Conservation (phyloP, 2,888 invertebrate genomes). For the Gisinianus flammeolus region DNA sequence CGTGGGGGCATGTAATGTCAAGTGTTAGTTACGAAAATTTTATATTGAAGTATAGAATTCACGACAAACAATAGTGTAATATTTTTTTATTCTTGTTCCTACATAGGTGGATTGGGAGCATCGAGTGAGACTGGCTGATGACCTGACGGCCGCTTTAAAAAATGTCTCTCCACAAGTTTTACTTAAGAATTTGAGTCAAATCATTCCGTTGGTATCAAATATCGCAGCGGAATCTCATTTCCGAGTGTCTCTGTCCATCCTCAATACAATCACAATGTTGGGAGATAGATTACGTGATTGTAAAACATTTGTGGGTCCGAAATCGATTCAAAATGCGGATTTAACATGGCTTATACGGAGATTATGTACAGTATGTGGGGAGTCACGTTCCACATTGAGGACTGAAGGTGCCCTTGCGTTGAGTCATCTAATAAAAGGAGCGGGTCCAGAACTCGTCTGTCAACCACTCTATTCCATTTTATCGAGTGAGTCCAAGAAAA, state of each 20-base stretch:
- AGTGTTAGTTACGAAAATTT: too few species aligned
- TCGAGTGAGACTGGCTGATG: slow-evolving; percentile 53
- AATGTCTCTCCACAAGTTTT: slow-evolving; percentile 50
- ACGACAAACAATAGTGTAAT: too few species aligned
- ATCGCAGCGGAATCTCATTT: slow-evolving; percentile 53
- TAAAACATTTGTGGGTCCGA: slow-evolving; percentile 46
- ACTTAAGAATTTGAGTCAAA: slow-evolving; percentile 52
- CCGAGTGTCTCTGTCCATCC: slow-evolving; percentile 50
- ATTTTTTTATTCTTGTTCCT: too few species aligned
- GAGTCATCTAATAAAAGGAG: slow-evolving; percentile 52
- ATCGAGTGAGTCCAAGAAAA: slow-evolving; percentile 41
- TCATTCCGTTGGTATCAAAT: slow-evolving; percentile 53
- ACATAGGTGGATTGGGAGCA: slow-evolving; percentile 44
- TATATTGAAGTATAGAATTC: too few species aligned
- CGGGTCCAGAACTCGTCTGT: slow-evolving; percentile 54
- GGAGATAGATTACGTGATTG: slow-evolving; percentile 52
- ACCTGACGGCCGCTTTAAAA: slow-evolving; percentile 51
- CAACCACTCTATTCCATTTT: slow-evolving; percentile 53
- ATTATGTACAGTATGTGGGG: slow-evolving; percentile 54
- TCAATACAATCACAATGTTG: slow-evolving; percentile 51
- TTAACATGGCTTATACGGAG: slow-evolving; percentile 54
- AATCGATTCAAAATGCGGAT: slow-evolving; percentile 51
- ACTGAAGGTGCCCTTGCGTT: slow-evolving; percentile 53
- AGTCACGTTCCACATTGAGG: slow-evolving; percentile 52
- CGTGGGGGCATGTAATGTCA: too few species aligned